phyloP scores from a whole-genome alignment of 2,797 vertebrate genomes.

The Benthosema pterotum region DNA sequence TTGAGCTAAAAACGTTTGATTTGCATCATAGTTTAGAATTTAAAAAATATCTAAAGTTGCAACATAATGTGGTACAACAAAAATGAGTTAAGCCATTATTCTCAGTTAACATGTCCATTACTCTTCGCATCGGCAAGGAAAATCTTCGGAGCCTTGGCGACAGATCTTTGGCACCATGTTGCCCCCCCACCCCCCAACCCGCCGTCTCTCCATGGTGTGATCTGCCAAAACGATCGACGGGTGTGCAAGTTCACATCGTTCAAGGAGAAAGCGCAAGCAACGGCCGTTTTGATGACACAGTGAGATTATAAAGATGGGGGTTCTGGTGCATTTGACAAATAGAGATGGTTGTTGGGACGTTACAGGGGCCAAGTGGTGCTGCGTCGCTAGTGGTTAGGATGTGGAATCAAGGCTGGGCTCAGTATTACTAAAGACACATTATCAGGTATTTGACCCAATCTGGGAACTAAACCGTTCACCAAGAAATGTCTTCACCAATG shows the following conservation, averaged over 20 bases:
- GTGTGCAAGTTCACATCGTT: slow-evolving; percentile 20
- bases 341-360: slow-evolving; percentile 20
- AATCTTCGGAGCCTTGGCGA: slow-evolving; percentile 7
- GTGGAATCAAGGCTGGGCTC: slow-evolving; percentile 25
- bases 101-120: background rate
- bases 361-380: slow-evolving; percentile 13
- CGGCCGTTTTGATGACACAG: slow-evolving; percentile 33
- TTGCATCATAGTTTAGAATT: too few relatives aligned
- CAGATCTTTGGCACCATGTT: slow-evolving; percentile 35
- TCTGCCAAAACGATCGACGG: slow-evolving; percentile 24
- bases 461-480: too few relatives aligned
- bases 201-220: slow-evolving; percentile 16
- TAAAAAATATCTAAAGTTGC: too few relatives aligned
- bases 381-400: slow-evolving; percentile 21
- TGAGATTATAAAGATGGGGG: slow-evolving; percentile 37
- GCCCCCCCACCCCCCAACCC: too few relatives aligned
- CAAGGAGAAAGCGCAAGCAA: slow-evolving; percentile 31
- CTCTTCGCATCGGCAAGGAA: slow-evolving; percentile 8
- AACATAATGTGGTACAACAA: too few relatives aligned
- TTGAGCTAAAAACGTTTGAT: too few relatives aligned
- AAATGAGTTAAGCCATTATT: too few relatives aligned
- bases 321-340: slow-evolving; percentile 31
- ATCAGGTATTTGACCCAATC: too few relatives aligned
- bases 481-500: too few relatives aligned
- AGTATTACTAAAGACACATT: too few relatives aligned